Evolutionary conservation across 2,113 vertebrate species (phyloP).

Genomic region (Peromyscus leucopus): DNA sequence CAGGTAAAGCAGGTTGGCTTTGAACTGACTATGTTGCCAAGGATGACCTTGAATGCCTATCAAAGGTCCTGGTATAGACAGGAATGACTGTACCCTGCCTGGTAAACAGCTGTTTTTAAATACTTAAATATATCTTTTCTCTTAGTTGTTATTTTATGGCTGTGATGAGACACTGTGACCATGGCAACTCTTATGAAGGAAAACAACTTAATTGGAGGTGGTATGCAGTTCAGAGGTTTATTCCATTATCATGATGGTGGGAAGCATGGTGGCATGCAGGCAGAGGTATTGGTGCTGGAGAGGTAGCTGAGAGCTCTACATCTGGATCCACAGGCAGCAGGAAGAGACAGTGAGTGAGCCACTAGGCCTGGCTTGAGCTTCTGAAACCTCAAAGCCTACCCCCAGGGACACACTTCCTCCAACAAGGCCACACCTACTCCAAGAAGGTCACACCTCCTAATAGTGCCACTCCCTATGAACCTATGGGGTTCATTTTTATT

Average conservation of each 20-base stretch:
- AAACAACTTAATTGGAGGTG: background rate
- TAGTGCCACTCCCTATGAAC: background rate
- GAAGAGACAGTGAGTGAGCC: background rate
- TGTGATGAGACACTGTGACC: background rate
- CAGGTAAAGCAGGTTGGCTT: background rate
- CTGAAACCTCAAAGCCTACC: background rate
- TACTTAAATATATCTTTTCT: background rate
- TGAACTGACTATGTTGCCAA: background rate
- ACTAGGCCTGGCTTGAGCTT: background rate
- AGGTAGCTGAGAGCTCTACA: background rate
- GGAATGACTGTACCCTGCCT: background rate
- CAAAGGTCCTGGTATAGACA: background rate
- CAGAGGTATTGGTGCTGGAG: background rate
- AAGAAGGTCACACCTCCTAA: background rate
- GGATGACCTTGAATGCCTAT: background rate
- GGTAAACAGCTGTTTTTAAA: slow-evolving; percentile 30
- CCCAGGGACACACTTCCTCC: background rate
- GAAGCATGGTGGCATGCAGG: background rate
- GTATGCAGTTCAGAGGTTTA: background rate
- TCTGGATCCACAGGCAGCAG: background rate
- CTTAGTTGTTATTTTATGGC: background rate
- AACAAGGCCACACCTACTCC: background rate
- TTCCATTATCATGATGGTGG: background rate
- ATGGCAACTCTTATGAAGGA: background rate
- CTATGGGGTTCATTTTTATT: background rate